Evolutionary conservation across 2,113 vertebrate genomes (phyloP).

Genomic region (Leucopternis melanops): DNA sequence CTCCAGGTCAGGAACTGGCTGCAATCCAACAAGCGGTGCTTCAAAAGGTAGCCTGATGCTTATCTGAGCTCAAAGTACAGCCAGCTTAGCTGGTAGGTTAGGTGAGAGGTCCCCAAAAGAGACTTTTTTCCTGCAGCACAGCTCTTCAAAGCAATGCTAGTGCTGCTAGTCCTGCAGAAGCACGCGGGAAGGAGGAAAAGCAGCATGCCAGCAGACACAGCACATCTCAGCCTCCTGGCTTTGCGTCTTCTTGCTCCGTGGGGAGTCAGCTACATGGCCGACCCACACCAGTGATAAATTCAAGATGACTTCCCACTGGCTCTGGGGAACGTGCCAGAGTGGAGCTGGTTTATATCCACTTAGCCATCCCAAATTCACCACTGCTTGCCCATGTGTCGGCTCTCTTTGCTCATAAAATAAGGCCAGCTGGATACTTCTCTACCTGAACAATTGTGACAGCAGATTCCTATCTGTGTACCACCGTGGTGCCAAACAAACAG

Average conservation of each 20-base stretch:
- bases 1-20: not conserved
- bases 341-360: not conserved
- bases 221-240: not conserved
- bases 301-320: not conserved
- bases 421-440: not conserved
- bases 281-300: not conserved
- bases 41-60: not conserved
- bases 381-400: not conserved
- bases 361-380: not conserved
- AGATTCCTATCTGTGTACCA: not conserved
- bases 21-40: not conserved
- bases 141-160: not conserved
- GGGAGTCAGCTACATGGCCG: rapidly evolving
- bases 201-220: not conserved
- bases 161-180: not conserved
- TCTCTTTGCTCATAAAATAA: not conserved
- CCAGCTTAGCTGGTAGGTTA: not conserved
- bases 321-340: not conserved
- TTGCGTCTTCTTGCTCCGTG: not conserved
- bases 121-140: not conserved
- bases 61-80: not conserved
- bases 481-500: not conserved
- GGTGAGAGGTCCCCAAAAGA: not conserved
- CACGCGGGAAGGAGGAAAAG: not conserved
- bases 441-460: not conserved